Evolutionary conservation across 2,797 vertebrate species (phyloP).

Genomic region (Melanotaenia trifasciata): DNA sequence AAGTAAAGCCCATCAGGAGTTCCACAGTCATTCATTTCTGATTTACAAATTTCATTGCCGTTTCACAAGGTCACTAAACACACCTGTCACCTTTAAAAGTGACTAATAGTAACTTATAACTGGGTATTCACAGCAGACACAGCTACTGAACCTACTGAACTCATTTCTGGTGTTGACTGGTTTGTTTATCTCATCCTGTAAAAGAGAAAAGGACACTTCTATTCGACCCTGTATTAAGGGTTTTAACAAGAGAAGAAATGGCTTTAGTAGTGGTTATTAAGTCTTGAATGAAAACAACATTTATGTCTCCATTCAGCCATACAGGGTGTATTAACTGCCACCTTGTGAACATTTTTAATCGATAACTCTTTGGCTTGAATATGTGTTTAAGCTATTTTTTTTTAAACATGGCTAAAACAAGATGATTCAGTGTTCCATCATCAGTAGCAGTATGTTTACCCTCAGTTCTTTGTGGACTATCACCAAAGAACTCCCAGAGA

Average conservation of each 20-base stretch:
- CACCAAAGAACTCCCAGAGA: not conserved
- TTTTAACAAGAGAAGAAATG: not conserved
- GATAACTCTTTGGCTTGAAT: not conserved
- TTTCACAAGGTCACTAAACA: not conserved
- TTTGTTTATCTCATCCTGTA: not conserved
- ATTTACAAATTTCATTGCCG: not conserved
- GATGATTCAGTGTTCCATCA: not conserved
- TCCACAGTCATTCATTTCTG: not conserved
- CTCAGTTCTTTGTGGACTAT: not conserved
- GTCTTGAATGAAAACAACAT: not conserved
- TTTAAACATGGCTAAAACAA: not conserved
- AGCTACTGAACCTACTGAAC: constrained; percentile 9
- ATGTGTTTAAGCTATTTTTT: not conserved
- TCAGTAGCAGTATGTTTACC: not conserved
- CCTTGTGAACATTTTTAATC: not conserved
- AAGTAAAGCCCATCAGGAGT: not conserved
- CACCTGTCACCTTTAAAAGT: not conserved
- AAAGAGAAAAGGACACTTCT: not conserved
- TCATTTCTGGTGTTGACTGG: not conserved
- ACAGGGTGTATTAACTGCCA: not conserved
- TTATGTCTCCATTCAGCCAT: not conserved
- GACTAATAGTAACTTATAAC: not conserved
- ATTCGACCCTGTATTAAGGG: not conserved
- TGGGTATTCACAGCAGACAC: constrained; percentile 22
- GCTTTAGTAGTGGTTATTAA: not conserved